Conservation (phyloP, 2,113 vertebrate genomes). For the Leiothrix lutea region DNA sequence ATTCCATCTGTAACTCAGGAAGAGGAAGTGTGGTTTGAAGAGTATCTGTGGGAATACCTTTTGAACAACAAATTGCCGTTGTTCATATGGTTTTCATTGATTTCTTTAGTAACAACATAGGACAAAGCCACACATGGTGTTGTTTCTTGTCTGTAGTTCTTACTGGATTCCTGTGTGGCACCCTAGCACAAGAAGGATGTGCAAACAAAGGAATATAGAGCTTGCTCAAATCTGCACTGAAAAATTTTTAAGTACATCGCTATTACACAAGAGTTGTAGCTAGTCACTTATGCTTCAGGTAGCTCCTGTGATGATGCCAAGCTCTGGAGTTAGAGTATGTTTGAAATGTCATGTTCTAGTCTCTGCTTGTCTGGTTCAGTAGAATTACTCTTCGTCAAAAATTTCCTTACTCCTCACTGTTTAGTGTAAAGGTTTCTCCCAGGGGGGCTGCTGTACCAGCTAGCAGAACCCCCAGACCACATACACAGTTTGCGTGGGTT, state of each 20-base stretch:
- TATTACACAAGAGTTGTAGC: background rate
- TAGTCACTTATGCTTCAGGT: background rate
- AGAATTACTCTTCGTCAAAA: background rate
- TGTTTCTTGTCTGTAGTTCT: background rate
- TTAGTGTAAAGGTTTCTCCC: no score
- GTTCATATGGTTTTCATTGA: background rate
- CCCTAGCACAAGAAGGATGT: background rate
- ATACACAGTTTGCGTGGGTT: no score
- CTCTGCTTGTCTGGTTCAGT: background rate
- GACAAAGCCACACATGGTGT: fast-evolving
- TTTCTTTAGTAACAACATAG: background rate
- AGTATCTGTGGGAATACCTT: background rate
- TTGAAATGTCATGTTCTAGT: background rate
- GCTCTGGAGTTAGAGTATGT: background rate
- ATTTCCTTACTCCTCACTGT: background rate
- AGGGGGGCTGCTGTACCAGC: no score
- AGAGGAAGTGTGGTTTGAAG: background rate
- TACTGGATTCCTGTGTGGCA: background rate
- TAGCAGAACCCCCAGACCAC: no score
- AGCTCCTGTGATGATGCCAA: background rate
- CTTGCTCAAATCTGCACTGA: fast-evolving
- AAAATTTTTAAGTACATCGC: background rate
- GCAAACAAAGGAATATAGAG: background rate
- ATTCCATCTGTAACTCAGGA: background rate
- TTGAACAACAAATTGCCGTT: background rate